phyloP scores from a whole-genome alignment of 2,888 invertebrate genomes.

The Plebejus melissa region DNA sequence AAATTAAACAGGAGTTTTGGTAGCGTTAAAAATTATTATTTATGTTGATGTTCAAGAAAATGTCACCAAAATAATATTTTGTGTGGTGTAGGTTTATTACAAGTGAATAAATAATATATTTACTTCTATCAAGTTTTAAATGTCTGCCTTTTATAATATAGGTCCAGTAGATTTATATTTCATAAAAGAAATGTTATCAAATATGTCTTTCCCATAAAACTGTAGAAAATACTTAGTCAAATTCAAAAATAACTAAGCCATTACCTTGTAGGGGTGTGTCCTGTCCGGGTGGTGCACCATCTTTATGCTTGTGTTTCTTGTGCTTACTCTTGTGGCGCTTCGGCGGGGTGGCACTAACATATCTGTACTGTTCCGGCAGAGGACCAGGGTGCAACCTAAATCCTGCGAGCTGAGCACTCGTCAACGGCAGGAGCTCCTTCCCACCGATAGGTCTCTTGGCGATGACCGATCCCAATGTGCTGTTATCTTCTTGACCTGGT shows the following conservation, averaged over 20 bases:
- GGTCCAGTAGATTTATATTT: no score
- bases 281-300: conserved; percentile 87
- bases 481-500: conserved; percentile 90
- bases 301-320: conserved; percentile 96
- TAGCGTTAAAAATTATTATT: neutral
- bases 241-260: neutral
- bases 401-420: conserved; percentile 93
- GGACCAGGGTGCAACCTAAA: conserved; percentile 97
- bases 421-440: conserved; percentile 89
- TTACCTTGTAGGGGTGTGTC: conserved; percentile 85
- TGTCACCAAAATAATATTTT: neutral
- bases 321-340: conserved; percentile 97
- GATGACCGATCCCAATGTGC: conserved; percentile 94
- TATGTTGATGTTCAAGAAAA: neutral
- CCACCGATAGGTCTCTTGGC: conserved; percentile 97
- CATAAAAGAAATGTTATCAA: no score
- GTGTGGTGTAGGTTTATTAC: neutral
- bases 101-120: no score
- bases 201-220: no score
- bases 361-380: conserved; percentile 96
- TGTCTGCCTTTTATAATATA: no score
- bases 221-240: no score
- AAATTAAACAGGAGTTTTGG: neutral
- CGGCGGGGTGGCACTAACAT: conserved; percentile 93
- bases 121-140: no score